phyloP scores from a whole-genome alignment of 2,113 vertebrate genomes.

The Leptobrachium ailaonicum region DNA sequence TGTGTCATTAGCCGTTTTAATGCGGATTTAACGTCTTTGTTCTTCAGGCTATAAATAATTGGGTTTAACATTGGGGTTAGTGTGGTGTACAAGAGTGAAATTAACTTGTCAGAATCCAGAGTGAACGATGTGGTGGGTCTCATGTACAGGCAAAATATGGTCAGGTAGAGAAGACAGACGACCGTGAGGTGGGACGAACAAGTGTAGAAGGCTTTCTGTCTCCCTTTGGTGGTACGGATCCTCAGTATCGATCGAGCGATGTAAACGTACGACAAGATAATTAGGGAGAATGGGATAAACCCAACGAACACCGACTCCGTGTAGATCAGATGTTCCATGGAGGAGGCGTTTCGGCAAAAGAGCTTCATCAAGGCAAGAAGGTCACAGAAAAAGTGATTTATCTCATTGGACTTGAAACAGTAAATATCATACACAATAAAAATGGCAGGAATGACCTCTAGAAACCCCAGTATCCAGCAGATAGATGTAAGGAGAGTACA shows the following conservation, averaged over 20 bases:
- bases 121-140: conserved; percentile 5
- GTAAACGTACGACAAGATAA: conserved; percentile 7
- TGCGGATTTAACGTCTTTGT: conserved; percentile 54
- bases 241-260: conserved; percentile 7
- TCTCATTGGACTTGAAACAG: conserved; percentile 1
- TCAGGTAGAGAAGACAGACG: conserved; percentile 16
- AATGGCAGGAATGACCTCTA: not conserved
- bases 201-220: conserved; percentile 31
- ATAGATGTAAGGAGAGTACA: not conserved
- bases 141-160: conserved; percentile 19
- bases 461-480: conserved; percentile 20
- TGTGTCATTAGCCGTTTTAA: conserved; percentile 9
- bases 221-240: conserved; percentile 2
- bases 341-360: not conserved
- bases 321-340: conserved; percentile 18
- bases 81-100: conserved; percentile 20
- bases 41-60: conserved; percentile 52
- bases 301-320: conserved; percentile 3
- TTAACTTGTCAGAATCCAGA: conserved; percentile 8
- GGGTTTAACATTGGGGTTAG: conserved; percentile 34
- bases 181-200: conserved; percentile 36
- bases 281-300: conserved; percentile 9
- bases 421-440: conserved; percentile 9
- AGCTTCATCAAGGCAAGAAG: conserved; percentile 32
- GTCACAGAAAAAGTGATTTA: conserved; percentile 39